Conservation (phyloP, 2,888 invertebrate genomes). For the Limnephilus rhombicus region DNA sequence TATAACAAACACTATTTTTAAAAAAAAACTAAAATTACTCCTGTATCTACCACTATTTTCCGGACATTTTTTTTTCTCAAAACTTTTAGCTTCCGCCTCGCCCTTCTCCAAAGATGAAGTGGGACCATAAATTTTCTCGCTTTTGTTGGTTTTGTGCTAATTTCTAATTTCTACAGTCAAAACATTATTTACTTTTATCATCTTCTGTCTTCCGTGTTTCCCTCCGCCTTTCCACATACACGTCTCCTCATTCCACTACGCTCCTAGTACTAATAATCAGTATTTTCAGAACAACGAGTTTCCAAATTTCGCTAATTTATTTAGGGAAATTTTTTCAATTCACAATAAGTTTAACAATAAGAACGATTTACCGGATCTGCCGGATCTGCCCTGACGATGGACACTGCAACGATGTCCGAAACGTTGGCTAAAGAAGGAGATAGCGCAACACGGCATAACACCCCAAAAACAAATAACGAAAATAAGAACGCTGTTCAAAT, state of each 20-base stretch:
- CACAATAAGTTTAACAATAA: background rate
- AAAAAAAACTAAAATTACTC: no score
- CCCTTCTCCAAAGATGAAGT: background rate
- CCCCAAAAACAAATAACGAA: no score
- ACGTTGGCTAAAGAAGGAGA: no score
- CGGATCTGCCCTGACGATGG: no score
- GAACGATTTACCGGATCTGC: no score
- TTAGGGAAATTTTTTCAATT: background rate
- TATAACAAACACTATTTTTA: no score
- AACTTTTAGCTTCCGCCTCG: background rate
- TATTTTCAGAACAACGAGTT: background rate
- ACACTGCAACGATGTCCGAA: no score
- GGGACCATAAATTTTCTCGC: background rate
- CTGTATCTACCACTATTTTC: no score
- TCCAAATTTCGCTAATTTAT: background rate
- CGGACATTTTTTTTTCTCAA: no score
- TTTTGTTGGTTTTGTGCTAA: background rate
- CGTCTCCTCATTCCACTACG: background rate
- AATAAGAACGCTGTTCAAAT: background rate
- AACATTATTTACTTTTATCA: conserved; percentile 1
- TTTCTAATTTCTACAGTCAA: conserved; percentile 1
- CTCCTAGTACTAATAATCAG: background rate
- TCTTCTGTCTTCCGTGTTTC: background rate
- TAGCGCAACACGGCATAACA: no score
- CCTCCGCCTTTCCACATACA: background rate